Evolutionary conservation across 2,888 invertebrate species (phyloP).

Genomic region (Anagyrus pseudococci): DNA sequence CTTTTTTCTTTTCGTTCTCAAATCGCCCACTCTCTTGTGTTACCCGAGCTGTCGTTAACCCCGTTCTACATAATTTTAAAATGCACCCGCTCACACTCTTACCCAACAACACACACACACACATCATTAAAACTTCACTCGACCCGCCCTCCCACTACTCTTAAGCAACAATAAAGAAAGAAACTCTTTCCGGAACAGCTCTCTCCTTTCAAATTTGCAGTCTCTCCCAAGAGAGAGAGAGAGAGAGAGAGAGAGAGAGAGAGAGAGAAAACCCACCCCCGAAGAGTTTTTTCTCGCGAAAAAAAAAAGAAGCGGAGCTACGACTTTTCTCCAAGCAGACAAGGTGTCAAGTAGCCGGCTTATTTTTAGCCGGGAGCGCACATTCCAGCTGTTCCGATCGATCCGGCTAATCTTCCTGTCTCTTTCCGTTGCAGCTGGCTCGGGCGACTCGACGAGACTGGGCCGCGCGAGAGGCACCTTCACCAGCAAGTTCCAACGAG

Average conservation of each 20-base stretch:
- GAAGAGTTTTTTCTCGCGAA: not conserved
- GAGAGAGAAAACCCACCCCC: not conserved
- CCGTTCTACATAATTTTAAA: conserved; percentile 1
- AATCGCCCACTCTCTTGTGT: conserved; percentile 1
- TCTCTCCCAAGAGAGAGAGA: too few relatives aligned
- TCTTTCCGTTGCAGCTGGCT: conserved; percentile 39
- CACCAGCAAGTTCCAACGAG: conserved; percentile 51
- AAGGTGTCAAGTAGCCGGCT: too few relatives aligned
- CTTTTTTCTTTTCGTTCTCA: conserved; percentile 23
- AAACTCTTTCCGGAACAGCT: too few relatives aligned
- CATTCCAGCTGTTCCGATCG: not conserved
- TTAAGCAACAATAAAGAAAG: too few relatives aligned
- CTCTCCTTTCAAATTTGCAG: too few relatives aligned
- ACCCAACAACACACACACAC: not conserved
- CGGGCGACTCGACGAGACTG: conserved; percentile 51
- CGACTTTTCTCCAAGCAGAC: too few relatives aligned
- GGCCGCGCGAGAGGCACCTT: conserved; percentile 55
- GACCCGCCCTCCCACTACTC: too few relatives aligned
- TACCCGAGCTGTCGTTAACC: conserved; percentile 9
- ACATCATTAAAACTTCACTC: not conserved
- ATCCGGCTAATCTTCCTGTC: not conserved
- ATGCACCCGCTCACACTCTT: too few relatives aligned
- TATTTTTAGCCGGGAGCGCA: conserved; percentile 1
- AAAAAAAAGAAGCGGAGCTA: not conserved
- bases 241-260: too few relatives aligned